Evolutionary conservation across 2,888 invertebrate genomes (phyloP), one percentile per base, ranked within the genome.

Genomic region (Galerucella pusilla): DNA sequence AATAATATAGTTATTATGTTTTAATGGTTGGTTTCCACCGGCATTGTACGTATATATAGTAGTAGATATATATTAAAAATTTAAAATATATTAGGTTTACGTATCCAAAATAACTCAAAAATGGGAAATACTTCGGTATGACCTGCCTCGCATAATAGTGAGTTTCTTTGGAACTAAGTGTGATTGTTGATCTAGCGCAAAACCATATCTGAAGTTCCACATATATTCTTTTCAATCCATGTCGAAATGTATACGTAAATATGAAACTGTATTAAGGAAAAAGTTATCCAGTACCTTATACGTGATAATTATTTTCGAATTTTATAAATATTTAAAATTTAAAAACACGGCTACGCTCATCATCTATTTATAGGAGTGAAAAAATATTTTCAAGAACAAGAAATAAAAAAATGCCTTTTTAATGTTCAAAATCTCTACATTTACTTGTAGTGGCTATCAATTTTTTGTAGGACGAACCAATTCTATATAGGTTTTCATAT

Each of bases 101-200:
- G 87, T 88, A 88, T 88, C 88, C 88, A 88, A 88, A 88, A 88
- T 88, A 88, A 88, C 88, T 88, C 88, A 88, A 88, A 86, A 87
- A 85, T 88, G 88, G 88, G 88, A 85, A 88, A 86, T 88, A 88
- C 88, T 85, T 87, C 87, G 87, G 88, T 87, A 88, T 88, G 85
- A 88, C 92, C 92, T 92, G 91, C 92, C 92, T 92, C 92, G 92
- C 92, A 92, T 89, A 90, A 90, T 91, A 92, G 92, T 92, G 92
- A 92, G 92, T 92, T 92, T 91, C 91, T 91, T 92, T 92, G 91
- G 92, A 92, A 91, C 91, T 91, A 91, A 91, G 92, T 92, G 92
- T 92, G 92, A 92, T 92, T 92, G 91, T 92, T 91, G 91, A 88
- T 83, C 84, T 85, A 85, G 86, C 83, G 85, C 82, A 82, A 42